Conservation (phyloP, 2,888 invertebrate species). For the Drosophila prostipennis region DNA sequence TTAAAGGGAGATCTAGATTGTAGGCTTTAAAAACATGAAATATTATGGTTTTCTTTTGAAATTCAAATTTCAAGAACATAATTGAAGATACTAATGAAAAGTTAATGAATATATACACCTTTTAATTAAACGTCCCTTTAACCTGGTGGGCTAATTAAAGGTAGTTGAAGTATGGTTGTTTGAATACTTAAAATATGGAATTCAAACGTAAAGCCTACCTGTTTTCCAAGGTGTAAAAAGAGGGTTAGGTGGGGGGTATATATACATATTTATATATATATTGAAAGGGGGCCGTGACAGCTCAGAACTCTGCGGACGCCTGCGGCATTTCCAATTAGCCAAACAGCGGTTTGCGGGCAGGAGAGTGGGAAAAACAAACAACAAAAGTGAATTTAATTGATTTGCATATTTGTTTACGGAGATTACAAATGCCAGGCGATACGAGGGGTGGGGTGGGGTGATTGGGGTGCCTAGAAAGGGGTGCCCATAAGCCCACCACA, state of each 20-base stretch:
- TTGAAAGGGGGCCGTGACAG: slow-evolving; percentile 25
- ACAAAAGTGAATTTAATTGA: slow-evolving; percentile 62
- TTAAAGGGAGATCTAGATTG: no score
- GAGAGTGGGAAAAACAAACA: slow-evolving; percentile 20
- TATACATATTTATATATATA: neutral
- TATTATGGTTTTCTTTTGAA: no score
- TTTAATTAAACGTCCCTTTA: no score
- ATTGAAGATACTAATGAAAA: no score
- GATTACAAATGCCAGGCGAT: slow-evolving; percentile 15
- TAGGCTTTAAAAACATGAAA: no score
- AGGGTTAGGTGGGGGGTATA: slow-evolving; percentile 7
- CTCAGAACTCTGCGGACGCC: slow-evolving; percentile 56
- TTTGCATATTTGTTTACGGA: slow-evolving; percentile 51
- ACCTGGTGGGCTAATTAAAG: no score
- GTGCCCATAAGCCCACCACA: slow-evolving; percentile 6
- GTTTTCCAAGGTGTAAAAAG: neutral
- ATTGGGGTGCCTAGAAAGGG: slow-evolving; percentile 2
- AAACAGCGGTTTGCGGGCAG: slow-evolving; percentile 46
- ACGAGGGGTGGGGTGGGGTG: neutral
- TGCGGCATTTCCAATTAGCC: slow-evolving; percentile 74
- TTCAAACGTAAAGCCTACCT: neutral
- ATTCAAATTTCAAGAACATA: no score
- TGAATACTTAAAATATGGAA: no score
- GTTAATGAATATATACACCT: no score
- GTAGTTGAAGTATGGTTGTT: no score